Evolutionary conservation across 2,888 invertebrate species (phyloP), one percentile per base, ranked within the genome.

Genomic region (Apotomis betuletana): DNA sequence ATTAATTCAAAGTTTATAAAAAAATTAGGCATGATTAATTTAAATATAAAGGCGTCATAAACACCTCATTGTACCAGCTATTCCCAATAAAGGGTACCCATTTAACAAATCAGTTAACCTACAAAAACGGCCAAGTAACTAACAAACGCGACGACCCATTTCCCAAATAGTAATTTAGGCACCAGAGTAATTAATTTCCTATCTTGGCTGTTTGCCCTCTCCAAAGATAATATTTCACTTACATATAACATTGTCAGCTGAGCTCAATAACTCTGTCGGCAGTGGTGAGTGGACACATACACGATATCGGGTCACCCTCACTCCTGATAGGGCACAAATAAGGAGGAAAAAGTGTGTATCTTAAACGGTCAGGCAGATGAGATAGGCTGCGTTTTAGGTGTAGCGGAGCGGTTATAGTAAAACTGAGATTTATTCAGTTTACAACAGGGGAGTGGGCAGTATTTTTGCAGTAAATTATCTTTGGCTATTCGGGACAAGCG

Each of bases 241-340:
- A 52, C 62, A 52, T 9, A 46, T 49, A 10, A 49, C 49, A 49
- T 49, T 49, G 49, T 49, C 6, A 38, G 51, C n/a, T 36, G 44
- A 62, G 51, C 36, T 4, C 15, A 1, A 38, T 52, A n/a, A 38
- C 38, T 38, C 62, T 62, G n/a, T 38, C 13, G 36, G 13, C 36
- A 61, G 51, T n/a, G n/a, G n/a, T n/a, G n/a, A n/a, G n/a, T 63
- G 62, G 62, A 63, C 38, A 52, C 13, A 38, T 8, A 52, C 51
- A n/a, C 52, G 52, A 52, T 62, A 52, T 13, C n/a, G 51, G 51
- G 62, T 38, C 51, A 38, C 62, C 62, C 62, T 52, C 51, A n/a
- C 13, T 13, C 27, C 38, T 62, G 36, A 51, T 51, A 27, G 51
- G 51, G 62, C 51, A 51, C n/a, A 62, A 62, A 62, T 62, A 49